These are phyloP conservation scores for Tapirus indicus DNA, from an alignment of 2,797 vertebrate genomes.

Conservation along the genomic window DNA sequence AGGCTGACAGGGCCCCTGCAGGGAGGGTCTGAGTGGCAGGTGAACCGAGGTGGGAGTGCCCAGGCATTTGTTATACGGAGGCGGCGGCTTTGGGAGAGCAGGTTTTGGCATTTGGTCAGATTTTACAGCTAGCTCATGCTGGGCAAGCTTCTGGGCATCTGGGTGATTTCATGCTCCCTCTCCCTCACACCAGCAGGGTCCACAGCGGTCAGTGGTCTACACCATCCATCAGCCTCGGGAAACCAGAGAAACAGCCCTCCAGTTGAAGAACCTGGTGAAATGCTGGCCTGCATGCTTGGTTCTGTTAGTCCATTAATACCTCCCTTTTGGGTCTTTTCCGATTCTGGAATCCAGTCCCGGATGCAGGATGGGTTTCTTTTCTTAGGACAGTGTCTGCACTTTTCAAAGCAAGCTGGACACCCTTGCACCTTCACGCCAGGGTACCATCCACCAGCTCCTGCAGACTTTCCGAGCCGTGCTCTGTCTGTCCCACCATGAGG, in stretches of 20 bases:
- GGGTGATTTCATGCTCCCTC: fast-evolving
- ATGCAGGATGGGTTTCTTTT: background rate
- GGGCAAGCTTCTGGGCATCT: background rate
- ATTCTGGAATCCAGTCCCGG: background rate
- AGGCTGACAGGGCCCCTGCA: background rate
- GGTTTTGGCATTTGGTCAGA: background rate
- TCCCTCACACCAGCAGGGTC: too few species aligned
- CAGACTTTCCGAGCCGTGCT: fast-evolving
- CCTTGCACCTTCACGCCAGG: fast-evolving
- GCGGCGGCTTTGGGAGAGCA: too few species aligned
- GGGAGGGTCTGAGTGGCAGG: background rate
- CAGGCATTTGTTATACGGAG: too few species aligned
- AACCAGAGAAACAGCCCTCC: fast-evolving
- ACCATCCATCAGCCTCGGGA: background rate
- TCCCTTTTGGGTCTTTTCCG: background rate
- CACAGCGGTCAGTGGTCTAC: fast-evolving
- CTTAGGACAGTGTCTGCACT: background rate
- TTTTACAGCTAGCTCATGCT: background rate
- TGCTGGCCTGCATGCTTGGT: fast-evolving
- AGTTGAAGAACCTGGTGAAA: background rate
- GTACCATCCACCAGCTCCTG: fast-evolving
- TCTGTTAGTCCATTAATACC: background rate
- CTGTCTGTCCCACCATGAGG: background rate
- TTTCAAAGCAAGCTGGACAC: background rate
- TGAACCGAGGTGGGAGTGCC: fast-evolving